phyloP scores from a whole-genome alignment of 2,888 invertebrate genomes.

The Campoplex nolae region DNA sequence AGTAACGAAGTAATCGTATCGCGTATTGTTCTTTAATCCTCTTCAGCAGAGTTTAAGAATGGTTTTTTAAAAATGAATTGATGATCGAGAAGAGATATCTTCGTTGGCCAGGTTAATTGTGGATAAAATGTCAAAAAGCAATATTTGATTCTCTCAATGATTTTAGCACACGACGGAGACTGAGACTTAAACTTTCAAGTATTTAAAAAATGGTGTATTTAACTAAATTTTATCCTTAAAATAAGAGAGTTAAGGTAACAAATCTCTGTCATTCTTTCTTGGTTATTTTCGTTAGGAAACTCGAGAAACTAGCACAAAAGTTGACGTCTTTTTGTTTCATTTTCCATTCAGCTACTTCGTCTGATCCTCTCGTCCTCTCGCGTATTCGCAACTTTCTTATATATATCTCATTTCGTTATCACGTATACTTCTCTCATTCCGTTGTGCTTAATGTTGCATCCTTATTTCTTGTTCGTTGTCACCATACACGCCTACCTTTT shows the following conservation, averaged over 20 bases:
- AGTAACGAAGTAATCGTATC: no score
- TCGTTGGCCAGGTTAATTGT: no score
- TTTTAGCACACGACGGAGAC: no score
- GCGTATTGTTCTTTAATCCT: no score
- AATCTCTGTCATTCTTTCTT: conserved; percentile 58
- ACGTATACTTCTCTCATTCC: conserved; percentile 29
- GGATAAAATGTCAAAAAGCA: no score
- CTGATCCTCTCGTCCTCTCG: background rate
- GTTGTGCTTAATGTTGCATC: conserved; percentile 1
- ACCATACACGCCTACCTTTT: conserved; percentile 56
- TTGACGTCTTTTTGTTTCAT: conserved; percentile 32
- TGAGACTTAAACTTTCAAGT: no score
- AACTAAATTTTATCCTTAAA: background rate
- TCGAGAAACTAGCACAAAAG: conserved; percentile 44
- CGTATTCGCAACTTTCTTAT: conserved; percentile 11
- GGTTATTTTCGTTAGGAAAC: conserved; percentile 47
- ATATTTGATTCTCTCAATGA: no score
- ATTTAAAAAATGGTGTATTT: background rate
- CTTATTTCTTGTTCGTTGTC: conserved; percentile 1
- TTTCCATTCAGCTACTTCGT: conserved; percentile 12
- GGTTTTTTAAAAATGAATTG: no score
- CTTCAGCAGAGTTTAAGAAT: no score
- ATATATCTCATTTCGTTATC: conserved; percentile 23
- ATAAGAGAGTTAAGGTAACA: conserved; percentile 53
- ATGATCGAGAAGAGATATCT: no score